Evolutionary conservation across 2,888 invertebrate species (phyloP), one percentile per base, ranked within the genome.

Genomic region (Epinotia bilunana): DNA sequence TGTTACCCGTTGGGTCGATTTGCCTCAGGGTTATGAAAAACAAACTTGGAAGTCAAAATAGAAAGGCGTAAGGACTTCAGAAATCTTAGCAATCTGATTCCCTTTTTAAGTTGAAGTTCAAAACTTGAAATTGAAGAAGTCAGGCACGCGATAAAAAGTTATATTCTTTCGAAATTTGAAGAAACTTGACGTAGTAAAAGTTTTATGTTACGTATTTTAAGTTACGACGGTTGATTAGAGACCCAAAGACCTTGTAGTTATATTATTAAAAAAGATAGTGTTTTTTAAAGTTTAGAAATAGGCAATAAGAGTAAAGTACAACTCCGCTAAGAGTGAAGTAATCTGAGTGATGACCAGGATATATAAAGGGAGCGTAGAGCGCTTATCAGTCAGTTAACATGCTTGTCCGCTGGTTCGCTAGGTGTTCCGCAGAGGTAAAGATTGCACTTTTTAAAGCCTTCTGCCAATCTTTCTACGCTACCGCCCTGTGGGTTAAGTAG

Each of bases 121-220:
- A 23, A 73, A 61, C 61, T 73, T 68, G n/a, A 61, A 73, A 67
- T 43, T 61, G 55, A 68, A 73, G n/a, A 73, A 72, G 63, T 55
- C 39, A 18, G 28, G 20, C 7, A 13, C 33, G 55, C n/a, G 28
- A 65, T 16, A 53, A 65, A 65, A 53, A 53, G 23, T 53, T 53
- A n/a, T 3, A 64, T 55, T 20, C 20, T 13, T 57, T 68, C 58
- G 57, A 69, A 58, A 46, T 69, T 60, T n/a, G 12, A 46, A 28
- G 18, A 69, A 46, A 43, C 2, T 57, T 68, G 39, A 68, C 16
- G 39, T 65, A 33, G 9, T 68, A 16, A 20, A 13, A 28, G 16
- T 12, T 53, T 53, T n/a, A 65, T 53, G n/a, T 53, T 65, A 23
- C 39, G 39, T 39, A 7, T 28, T 65, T 53, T 28, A 33, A 53